Evolutionary conservation across 2,888 invertebrate genomes (phyloP), one percentile per base, ranked within the genome.

Genomic region (Drosophila diplacantha): DNA sequence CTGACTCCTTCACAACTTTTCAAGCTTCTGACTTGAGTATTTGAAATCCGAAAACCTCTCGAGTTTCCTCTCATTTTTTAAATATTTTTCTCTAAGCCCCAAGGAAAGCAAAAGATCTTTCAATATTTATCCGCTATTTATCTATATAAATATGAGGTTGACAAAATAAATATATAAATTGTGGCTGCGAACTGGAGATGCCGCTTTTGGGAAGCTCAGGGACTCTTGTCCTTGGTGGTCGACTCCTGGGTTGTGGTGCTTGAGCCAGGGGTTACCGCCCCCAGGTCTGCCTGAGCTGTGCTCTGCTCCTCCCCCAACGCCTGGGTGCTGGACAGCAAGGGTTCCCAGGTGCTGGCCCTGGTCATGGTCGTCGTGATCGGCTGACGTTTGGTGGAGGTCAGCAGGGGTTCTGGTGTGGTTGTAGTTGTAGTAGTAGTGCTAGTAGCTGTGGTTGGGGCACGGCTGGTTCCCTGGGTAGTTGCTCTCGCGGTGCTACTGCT

Each of bases 401-500:
- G 6, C 26, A 29, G 18, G 3, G 52, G n/a, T 1, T 11, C 1
- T 1, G 50, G 24, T 14, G 53, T 34, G 5, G 51, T 50, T 7
- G 8, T 31, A 3, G 44, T 51, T 3, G 1, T 14, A 2, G 54
- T 26, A 9, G 9, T 31, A 14, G 7, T 32, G 3, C 20, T 31
- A 4, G n/a, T 39, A 18, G 11, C 12, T 7, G 12, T 12, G 5
- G 5, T 22, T 29, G 44, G 29, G 0, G 16, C 9, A 31, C 5
- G 12, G 2, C 2, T 20, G n/a, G n/a, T 20, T n/a, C 46, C 12
- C 38, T 3, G 12, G 4, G 22, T 22, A 5, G 14, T 24, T 24
- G 9, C 20, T 20, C 4, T 11, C 7, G 5, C 16, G 6, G 44
- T 41, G 1, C 43, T 67, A 20, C 61, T 60, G 20, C 31, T 43